Conservation (phyloP, 2,888 invertebrate genomes). For the Dicycla oo region DNA sequence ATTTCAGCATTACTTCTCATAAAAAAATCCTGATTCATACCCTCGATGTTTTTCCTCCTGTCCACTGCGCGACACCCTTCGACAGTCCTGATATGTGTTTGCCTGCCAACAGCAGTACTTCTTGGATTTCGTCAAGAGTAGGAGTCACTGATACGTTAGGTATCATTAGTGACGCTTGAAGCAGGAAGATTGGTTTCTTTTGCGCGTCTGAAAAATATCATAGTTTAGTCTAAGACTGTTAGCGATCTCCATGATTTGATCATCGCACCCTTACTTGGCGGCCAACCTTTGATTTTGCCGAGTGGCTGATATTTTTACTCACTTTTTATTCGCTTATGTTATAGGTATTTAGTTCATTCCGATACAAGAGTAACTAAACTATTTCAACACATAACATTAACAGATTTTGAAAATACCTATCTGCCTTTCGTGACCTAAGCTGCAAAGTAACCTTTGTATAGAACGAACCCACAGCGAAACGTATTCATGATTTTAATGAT, state of each 20-base stretch:
- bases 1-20: not conserved
- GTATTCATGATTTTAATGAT: not conserved
- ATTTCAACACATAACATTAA: not conserved
- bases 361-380: not conserved
- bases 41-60: conserved; percentile 91
- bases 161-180: conserved; percentile 96
- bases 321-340: not conserved
- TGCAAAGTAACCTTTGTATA: not conserved
- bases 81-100: conserved; percentile 96
- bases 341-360: not conserved
- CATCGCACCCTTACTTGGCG: not conserved
- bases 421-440: not conserved
- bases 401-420: not conserved
- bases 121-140: conserved; percentile 97
- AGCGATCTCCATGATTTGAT: not conserved
- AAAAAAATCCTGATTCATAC: conserved; percentile 68
- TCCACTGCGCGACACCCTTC: conserved; percentile 98
- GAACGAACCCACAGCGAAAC: not conserved
- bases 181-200: conserved; percentile 94
- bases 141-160: conserved; percentile 97
- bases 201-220: conserved; percentile 66
- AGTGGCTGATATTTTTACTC: not conserved
- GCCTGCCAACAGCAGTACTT: conserved; percentile 94
- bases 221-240: no score
- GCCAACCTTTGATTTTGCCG: not conserved